Evolutionary conservation across 2,113 vertebrate species (phyloP).

Genomic region (Tylochromis polylepis): DNA sequence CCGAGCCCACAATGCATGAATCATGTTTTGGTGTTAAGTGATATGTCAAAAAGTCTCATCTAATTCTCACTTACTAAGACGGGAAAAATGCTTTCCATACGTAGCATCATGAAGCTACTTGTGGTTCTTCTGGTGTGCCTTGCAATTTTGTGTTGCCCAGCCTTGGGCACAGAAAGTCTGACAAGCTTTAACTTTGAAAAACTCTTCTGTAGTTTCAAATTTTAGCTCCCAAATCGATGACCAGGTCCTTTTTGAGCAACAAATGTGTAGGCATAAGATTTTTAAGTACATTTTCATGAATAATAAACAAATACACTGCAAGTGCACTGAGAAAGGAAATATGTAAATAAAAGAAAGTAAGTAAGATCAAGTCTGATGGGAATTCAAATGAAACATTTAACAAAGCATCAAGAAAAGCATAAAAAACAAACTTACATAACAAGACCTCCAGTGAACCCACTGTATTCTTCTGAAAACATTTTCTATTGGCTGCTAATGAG

Average conservation of each 20-base stretch:
- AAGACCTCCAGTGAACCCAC: neutral
- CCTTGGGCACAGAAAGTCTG: too few relatives aligned
- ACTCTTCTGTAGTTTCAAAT: neutral
- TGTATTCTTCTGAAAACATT: neutral
- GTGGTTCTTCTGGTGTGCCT: too few relatives aligned
- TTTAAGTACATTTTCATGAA: neutral
- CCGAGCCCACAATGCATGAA: neutral
- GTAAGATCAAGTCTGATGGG: neutral
- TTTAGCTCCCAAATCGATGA: fast-evolving
- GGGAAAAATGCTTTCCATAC: too few relatives aligned
- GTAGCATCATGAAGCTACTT: too few relatives aligned
- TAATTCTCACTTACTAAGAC: too few relatives aligned
- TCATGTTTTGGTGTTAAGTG: neutral
- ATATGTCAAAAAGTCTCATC: neutral
- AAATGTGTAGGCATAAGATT: neutral
- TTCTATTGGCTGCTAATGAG: neutral
- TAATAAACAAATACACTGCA: neutral
- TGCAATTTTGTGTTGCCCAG: too few relatives aligned
- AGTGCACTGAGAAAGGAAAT: fast-evolving
- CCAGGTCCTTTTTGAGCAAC: neutral
- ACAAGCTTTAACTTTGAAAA: neutral
- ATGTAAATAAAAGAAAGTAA: neutral
- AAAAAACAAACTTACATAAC: neutral
- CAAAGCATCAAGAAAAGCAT: neutral
- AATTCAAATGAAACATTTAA: neutral